These are phyloP conservation scores for Craniophora ligustri DNA, from an alignment of 2,888 invertebrate genomes.

Conservation along the genomic window DNA sequence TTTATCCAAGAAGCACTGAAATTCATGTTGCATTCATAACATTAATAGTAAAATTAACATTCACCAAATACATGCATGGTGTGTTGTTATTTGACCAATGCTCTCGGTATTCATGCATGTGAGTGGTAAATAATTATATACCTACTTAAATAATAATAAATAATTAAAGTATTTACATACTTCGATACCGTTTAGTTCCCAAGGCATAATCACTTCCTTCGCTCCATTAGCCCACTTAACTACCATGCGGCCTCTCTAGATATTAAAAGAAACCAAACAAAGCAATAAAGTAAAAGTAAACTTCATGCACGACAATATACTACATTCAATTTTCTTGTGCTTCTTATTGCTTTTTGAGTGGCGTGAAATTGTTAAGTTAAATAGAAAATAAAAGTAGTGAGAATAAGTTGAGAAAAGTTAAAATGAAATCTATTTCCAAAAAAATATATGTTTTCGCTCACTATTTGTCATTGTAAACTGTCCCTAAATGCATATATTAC, in stretches of 20 bases:
- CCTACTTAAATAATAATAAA: constrained; percentile 45
- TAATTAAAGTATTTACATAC: constrained; percentile 77
- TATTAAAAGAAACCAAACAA: constrained; percentile 78
- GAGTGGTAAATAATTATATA: constrained; percentile 38
- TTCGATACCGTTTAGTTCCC: constrained; percentile 82
- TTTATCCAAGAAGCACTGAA: constrained; percentile 23
- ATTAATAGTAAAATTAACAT: constrained; percentile 21
- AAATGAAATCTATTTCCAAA: constrained; percentile 5
- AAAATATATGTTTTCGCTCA: constrained; percentile 2
- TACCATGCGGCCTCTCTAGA: constrained; percentile 87
- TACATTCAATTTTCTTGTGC: constrained; percentile 24
- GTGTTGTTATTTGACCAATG: constrained; percentile 35
- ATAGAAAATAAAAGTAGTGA: constrained; percentile 13
- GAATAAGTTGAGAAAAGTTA: constrained; percentile 9
- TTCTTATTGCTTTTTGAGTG: constrained; percentile 5
- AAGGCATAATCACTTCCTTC: constrained; percentile 85
- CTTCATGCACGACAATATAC: constrained; percentile 70
- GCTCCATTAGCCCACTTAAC: constrained; percentile 87
- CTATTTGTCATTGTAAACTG: constrained; percentile 10
- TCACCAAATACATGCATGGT: constrained; percentile 48
- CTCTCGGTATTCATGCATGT: constrained; percentile 46
- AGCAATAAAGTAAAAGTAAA: constrained; percentile 76
- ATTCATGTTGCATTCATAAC: constrained; percentile 14
- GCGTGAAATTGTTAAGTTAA: constrained; percentile 6
- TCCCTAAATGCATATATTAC: constrained; percentile 2